Conservation (phyloP, 2,113 vertebrate genomes). For the Orthonyx spaldingii region DNA sequence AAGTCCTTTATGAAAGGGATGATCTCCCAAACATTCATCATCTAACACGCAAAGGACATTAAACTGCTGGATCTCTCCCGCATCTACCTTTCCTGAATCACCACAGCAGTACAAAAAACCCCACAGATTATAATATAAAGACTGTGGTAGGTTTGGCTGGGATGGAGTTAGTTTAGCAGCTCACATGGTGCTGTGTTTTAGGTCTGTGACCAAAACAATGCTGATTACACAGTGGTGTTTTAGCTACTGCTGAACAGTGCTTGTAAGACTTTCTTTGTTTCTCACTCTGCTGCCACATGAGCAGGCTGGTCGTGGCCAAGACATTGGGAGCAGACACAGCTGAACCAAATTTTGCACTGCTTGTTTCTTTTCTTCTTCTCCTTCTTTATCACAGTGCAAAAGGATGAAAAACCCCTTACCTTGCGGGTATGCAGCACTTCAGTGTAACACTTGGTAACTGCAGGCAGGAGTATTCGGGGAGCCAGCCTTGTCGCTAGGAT, state of each 20-base stretch:
- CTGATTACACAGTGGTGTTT: neutral
- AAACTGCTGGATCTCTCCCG: neutral
- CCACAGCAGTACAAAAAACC: neutral
- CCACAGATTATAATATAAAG: neutral
- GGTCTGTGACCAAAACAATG: neutral
- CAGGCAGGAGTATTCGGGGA: slow-evolving; percentile 86
- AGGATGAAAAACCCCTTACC: slow-evolving; percentile 61
- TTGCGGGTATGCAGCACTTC: slow-evolving; percentile 71
- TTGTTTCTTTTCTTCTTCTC: neutral
- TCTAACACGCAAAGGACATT: neutral
- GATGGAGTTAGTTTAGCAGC: neutral
- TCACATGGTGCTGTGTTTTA: neutral
- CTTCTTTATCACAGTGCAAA: neutral
- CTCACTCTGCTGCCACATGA: neutral
- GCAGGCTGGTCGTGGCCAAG: neutral
- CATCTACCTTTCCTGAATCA: neutral
- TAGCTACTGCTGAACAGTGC: neutral
- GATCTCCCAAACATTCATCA: neutral
- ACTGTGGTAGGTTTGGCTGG: neutral
- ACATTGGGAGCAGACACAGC: neutral
- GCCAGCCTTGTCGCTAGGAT: slow-evolving; percentile 84
- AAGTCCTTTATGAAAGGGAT: neutral
- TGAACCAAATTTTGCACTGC: neutral
- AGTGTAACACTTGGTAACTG: slow-evolving; percentile 77
- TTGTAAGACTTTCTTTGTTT: neutral